A percentile compares a stretch with the other conserved stretches of the same genome.
These are phyloP conservation scores for Neoniphon sammara DNA, from an alignment of 2,797 vertebrate species.

Conservation along the genomic window DNA sequence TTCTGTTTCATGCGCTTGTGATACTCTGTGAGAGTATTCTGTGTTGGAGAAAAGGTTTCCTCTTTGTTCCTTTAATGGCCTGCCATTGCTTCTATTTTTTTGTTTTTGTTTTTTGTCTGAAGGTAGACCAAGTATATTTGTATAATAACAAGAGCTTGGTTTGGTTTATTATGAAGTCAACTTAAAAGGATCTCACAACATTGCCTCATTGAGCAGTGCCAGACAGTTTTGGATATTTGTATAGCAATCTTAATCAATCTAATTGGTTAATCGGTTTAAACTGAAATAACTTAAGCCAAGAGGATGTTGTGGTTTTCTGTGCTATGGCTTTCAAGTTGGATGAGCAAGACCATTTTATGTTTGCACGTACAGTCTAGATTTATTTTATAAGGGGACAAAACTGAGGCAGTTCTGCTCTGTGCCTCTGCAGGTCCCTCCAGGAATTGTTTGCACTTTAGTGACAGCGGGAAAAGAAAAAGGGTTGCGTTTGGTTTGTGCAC, in stretches of 20 bases:
- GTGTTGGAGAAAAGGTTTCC: conserved; percentile 23
- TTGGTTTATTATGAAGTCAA: conserved; percentile 22
- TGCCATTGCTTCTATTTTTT: conserved; percentile 35
- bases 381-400: conserved; percentile 43
- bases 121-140: conserved; percentile 30
- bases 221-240: conserved; percentile 29
- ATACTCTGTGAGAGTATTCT: conserved; percentile 50
- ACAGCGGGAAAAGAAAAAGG: conserved; percentile 38
- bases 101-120: conserved; percentile 40
- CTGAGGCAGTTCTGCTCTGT: conserved; percentile 27
- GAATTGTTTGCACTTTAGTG: conserved; percentile 78
- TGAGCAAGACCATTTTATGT: conserved; percentile 14
- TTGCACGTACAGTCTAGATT: conserved; percentile 61
- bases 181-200: conserved; percentile 24
- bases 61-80: conserved; percentile 34
- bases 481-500: conserved; percentile 38
- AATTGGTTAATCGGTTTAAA: conserved; percentile 35
- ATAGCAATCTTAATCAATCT: conserved; percentile 37
- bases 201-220: conserved; percentile 34
- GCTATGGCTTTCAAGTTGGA: conserved; percentile 31
- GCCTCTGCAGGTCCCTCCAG: conserved; percentile 49
- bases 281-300: conserved; percentile 36
- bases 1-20: conserved; percentile 41
- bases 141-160: conserved; percentile 42
- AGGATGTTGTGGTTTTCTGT: conserved; percentile 17